These are phyloP conservation scores for Turritopsis rubra DNA, from an alignment of 30 jellyfish, hydroid and myxozoan genomes.

Conservation along the genomic window DNA sequence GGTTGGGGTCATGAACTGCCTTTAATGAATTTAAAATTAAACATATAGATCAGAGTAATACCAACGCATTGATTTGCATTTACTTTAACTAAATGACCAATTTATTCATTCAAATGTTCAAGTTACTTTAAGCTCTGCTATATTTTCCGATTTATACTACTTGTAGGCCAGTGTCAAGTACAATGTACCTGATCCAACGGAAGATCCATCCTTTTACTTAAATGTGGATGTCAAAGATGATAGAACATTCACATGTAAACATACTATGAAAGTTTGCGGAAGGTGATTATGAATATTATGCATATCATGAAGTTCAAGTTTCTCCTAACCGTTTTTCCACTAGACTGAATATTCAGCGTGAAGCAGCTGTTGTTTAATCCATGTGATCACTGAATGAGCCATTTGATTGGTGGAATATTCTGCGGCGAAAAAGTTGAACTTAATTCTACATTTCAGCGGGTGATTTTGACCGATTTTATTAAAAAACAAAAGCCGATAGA, in stretches of 20 bases:
- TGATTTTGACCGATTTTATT: too few species aligned
- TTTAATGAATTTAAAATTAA: not conserved
- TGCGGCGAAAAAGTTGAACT: too few species aligned
- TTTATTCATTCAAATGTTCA: not conserved
- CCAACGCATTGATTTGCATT: not conserved
- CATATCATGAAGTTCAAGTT: too few species aligned
- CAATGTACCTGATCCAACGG: constrained; percentile 1
- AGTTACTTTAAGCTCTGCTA: not conserved
- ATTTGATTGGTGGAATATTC: too few species aligned
- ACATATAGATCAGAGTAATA: too few species aligned
- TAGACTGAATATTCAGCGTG: too few species aligned
- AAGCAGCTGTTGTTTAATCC: too few species aligned
- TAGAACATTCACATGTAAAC: constrained; percentile 3
- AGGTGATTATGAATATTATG: not conserved
- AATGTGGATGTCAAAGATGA: not conserved
- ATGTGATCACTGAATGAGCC: too few species aligned
- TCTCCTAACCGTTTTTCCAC: too few species aligned
- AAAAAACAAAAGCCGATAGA: too few species aligned
- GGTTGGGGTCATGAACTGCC: not conserved
- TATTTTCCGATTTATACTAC: not conserved
- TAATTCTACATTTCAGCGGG: too few species aligned
- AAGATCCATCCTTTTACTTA: constrained; percentile 1
- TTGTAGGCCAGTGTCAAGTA: not conserved
- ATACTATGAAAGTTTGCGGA: constrained; percentile 6
- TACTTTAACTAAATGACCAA: not conserved